These are phyloP conservation scores for Pipa parva DNA, from an alignment of 2,113 vertebrate species.

Conservation along the genomic window DNA sequence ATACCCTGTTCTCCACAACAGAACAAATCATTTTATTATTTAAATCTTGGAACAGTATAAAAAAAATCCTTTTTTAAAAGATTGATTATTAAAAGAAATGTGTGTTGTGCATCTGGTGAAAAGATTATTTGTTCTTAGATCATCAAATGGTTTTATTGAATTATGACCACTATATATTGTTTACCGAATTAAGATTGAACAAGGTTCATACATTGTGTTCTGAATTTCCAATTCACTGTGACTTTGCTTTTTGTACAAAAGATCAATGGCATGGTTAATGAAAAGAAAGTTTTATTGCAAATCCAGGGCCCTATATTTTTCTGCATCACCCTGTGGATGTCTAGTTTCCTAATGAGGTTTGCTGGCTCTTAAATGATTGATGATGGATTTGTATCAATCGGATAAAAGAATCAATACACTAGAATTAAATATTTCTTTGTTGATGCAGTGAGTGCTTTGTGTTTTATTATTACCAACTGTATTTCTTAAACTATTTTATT, in stretches of 20 bases:
- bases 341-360: background rate
- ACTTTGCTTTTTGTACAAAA: background rate
- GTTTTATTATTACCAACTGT: no score
- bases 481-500: no score
- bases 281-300: background rate
- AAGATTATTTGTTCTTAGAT: no score
- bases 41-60: no score
- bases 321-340: background rate
- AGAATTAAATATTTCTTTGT: background rate
- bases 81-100: no score
- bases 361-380: no score
- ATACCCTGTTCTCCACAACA: no score
- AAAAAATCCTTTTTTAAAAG: no score
- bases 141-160: no score
- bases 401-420: background rate
- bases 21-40: no score
- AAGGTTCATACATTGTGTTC: background rate
- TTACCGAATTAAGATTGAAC: background rate
- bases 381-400: background rate
- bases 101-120: background rate
- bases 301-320: background rate
- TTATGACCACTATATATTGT: no score
- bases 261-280: background rate
- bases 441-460: background rate
- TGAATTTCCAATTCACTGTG: background rate